Percentiles rank a stretch among this genome's conserved stretches.
These are phyloP conservation scores for Microcebus lehilahytsara DNA, from an alignment of 2,113 vertebrate genomes.

Conservation along the genomic window DNA sequence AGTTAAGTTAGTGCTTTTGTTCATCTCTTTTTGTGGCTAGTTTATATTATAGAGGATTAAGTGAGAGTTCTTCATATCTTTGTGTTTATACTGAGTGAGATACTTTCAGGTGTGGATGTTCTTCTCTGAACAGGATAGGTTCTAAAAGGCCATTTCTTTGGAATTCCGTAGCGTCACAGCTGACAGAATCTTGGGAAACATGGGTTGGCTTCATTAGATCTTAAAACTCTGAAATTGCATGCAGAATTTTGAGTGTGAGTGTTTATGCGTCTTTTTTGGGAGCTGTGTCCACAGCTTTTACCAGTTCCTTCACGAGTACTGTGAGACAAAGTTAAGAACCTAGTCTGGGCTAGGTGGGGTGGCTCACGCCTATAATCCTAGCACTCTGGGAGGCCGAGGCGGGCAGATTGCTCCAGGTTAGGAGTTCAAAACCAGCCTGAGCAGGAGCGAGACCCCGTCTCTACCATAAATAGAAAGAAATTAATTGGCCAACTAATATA, in stretches of 20 bases:
- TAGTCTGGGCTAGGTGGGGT: background rate
- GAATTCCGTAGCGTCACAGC: background rate
- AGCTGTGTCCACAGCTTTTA: background rate
- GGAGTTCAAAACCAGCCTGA: no score
- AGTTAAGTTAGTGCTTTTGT: background rate
- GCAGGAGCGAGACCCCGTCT: no score
- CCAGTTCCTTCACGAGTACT: conserved; percentile 16
- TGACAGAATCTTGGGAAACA: background rate
- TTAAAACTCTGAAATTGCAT: background rate
- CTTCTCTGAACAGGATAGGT: background rate
- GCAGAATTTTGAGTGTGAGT: background rate
- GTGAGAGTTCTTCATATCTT: background rate
- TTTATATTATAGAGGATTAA: background rate
- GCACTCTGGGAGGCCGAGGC: background rate
- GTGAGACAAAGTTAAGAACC: background rate
- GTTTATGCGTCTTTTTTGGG: background rate
- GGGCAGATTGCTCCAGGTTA: no score
- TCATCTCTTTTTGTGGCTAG: background rate
- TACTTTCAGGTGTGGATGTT: background rate
- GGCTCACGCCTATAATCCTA: background rate
- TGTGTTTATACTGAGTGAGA: background rate
- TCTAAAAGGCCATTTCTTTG: background rate
- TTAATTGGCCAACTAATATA: no score
- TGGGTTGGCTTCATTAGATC: background rate
- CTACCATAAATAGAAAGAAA: no score